Conservation (phyloP, 2,797 vertebrate genomes). For the Buphagus erythrorhynchus region DNA sequence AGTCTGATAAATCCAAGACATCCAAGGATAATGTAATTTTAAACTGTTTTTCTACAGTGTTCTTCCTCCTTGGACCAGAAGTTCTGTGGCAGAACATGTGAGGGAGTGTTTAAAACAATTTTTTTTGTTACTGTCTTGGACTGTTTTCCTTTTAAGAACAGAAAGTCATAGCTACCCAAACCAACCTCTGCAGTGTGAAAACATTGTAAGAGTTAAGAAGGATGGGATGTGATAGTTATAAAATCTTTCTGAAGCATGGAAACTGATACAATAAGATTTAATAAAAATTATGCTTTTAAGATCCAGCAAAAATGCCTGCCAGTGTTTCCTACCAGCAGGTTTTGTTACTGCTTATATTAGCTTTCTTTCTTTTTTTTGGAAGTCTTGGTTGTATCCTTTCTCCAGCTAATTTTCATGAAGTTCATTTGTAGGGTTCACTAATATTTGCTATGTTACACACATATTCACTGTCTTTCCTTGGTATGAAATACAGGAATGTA, state of each 20-base stretch:
- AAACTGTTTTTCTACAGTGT: constrained; percentile 50
- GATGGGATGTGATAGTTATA: background rate
- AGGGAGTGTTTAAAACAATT: constrained; percentile 16
- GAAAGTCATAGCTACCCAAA: background rate
- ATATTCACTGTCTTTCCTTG: background rate
- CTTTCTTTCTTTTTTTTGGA: background rate
- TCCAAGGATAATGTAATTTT: constrained; percentile 55
- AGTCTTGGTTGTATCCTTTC: background rate
- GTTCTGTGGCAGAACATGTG: constrained; percentile 41
- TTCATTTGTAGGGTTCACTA: background rate
- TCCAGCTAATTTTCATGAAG: background rate
- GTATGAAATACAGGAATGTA: background rate
- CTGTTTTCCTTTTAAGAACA: constrained; percentile 16
- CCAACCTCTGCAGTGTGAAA: background rate
- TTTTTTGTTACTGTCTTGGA: constrained; percentile 35
- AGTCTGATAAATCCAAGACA: constrained; percentile 49
- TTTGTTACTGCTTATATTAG: background rate
- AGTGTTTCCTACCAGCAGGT: background rate
- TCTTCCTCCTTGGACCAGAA: constrained; percentile 16
- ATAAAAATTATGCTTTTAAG: background rate
- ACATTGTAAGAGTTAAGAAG: background rate
- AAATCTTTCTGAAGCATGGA: background rate
- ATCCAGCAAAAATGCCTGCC: background rate
- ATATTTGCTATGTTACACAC: background rate
- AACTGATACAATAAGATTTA: background rate